Percentiles rank a stretch among this genome's conserved stretches.
Evolutionary conservation across 2,113 vertebrate genomes (phyloP).

Genomic region (Rhodinocichla rosea): DNA sequence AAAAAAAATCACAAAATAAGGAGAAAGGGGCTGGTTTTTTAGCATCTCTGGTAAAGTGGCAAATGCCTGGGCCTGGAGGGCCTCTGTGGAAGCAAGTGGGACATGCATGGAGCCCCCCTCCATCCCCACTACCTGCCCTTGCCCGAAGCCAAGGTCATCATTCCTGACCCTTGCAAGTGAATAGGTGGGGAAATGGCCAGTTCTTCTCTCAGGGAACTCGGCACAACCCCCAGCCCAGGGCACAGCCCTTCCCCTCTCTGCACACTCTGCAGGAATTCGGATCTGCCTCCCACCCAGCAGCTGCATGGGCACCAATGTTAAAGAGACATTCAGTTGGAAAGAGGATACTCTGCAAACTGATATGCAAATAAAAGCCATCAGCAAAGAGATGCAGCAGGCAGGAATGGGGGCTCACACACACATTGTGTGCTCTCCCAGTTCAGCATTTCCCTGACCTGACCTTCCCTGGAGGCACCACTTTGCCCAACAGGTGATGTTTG

Average conservation of each 20-base stretch:
- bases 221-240: background rate
- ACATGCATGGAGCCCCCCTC: background rate
- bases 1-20: background rate
- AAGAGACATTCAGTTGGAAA: conserved; percentile 17
- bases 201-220: background rate
- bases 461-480: conserved; percentile 47
- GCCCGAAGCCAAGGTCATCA: background rate
- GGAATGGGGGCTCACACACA: background rate
- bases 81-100: background rate
- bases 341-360: background rate
- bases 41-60: background rate
- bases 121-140: background rate
- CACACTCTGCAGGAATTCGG: background rate
- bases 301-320: background rate
- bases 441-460: background rate
- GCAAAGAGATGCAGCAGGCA: background rate
- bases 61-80: background rate
- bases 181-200: background rate
- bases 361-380: conserved; percentile 21
- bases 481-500: conserved; percentile 69
- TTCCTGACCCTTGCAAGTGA: background rate
- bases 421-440: background rate
- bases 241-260: background rate
- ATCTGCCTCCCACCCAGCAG: background rate
- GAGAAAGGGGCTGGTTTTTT: background rate